A percentile compares a stretch with the other conserved stretches of the same genome.
Conservation (phyloP, 2,888 invertebrate species). For the Tenthredo amoena region DNA sequence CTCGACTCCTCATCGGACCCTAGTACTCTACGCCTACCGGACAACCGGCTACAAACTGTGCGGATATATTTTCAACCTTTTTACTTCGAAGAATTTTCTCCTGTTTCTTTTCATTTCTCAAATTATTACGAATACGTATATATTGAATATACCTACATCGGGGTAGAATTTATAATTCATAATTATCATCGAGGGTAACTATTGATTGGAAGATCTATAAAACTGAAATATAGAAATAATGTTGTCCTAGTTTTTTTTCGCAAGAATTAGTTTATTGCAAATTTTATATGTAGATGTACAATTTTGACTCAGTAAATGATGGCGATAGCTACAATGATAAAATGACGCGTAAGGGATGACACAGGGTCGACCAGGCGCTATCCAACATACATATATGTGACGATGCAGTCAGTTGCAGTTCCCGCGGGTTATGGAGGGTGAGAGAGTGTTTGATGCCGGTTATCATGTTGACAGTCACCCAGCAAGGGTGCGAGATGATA, state of each 20-base stretch:
- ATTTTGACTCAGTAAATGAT: slow-evolving; percentile 59
- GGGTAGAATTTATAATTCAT: too few species aligned
- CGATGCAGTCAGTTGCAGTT: slow-evolving; percentile 75
- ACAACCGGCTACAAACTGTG: not conserved
- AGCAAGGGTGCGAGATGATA: slow-evolving; percentile 69
- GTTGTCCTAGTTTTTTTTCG: too few species aligned
- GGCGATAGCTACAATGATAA: slow-evolving; percentile 64
- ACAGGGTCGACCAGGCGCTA: slow-evolving; percentile 54
- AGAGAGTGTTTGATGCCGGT: slow-evolving; percentile 75
- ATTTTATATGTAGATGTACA: not conserved
- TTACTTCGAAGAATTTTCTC: not conserved
- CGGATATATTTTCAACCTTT: not conserved
- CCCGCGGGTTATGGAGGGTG: slow-evolving; percentile 60
- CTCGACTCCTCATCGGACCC: not conserved
- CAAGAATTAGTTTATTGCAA: not conserved
- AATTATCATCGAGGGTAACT: too few species aligned
- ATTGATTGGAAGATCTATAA: not conserved
- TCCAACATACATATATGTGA: slow-evolving; percentile 54
- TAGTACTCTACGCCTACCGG: not conserved
- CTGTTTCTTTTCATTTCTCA: not conserved
- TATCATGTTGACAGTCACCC: slow-evolving; percentile 77
- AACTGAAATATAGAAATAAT: not conserved
- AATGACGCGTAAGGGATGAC: slow-evolving; percentile 58
- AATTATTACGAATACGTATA: too few species aligned
- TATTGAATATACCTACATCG: too few species aligned